Percentiles rank a stretch among this genome's conserved stretches.
Conservation (phyloP, 1,140 invertebrate species). For the Magallana ariakensis region DNA sequence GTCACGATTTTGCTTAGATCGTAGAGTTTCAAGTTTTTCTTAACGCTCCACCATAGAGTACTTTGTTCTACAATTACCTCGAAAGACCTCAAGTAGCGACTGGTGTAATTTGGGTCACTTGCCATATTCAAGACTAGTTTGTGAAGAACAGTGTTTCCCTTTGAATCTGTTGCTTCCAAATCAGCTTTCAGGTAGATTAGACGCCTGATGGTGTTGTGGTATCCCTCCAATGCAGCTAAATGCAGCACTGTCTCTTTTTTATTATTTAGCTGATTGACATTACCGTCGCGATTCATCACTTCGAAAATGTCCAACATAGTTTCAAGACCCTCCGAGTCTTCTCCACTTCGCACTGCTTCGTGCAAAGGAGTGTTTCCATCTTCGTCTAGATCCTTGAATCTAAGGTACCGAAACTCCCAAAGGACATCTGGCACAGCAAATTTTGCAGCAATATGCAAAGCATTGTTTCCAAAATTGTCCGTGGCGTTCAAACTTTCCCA, state of each 20-base stretch:
- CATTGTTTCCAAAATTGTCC: conserved; percentile 71
- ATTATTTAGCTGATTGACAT: conserved; percentile 71
- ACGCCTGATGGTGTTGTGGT: conserved; percentile 54
- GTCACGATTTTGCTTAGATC: conserved; percentile 47
- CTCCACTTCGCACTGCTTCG: conserved; percentile 59
- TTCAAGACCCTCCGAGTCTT: conserved; percentile 70
- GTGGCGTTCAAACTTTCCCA: conserved; percentile 72
- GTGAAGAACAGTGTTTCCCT: conserved; percentile 72
- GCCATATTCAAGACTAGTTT: conserved; percentile 57
- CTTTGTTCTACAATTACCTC: conserved; percentile 61
- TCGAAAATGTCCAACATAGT: conserved; percentile 75
- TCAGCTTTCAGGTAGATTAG: conserved; percentile 66
- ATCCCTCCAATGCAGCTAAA: conserved; percentile 66
- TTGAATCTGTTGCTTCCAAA: conserved; percentile 61
- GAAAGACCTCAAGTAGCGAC: conserved; percentile 59
- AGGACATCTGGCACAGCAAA: conserved; percentile 72
- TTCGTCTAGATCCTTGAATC: conserved; percentile 67
- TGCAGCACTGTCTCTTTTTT: conserved; percentile 67
- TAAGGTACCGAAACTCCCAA: conserved; percentile 70
- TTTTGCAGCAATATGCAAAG: conserved; percentile 73
- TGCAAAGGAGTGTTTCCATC: conserved; percentile 67
- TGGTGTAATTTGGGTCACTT: conserved; percentile 41
- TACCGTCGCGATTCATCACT: conserved; percentile 69
- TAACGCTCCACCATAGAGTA: conserved; percentile 64
- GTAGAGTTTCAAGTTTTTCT: neutral